Evolutionary conservation across 2,797 vertebrate species (phyloP), one percentile per base, ranked within the genome.

Genomic region (Lycodopsis pacificus): DNA sequence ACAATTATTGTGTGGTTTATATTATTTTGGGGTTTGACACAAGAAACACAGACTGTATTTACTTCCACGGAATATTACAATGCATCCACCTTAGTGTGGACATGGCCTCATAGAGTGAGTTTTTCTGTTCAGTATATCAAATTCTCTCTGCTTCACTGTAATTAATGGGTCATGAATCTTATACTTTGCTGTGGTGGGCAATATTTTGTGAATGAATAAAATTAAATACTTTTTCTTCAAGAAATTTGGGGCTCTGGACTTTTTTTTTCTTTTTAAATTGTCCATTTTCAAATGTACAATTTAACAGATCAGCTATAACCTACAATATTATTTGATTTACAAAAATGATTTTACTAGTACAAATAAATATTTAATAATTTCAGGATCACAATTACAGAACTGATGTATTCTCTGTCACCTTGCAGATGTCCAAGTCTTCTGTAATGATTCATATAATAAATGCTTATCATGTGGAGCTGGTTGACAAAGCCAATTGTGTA

Each of bases 151-250:
- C 49, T 86, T 82, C 30, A 79, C 57, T 82, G 62, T 86, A 76
- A 63, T 71, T 15, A 62, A 14, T 68, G 19, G 34, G 36, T 80
- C 25, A 61, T 85, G 69, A 63, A 53, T 83, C 51, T 79, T 77
- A 58, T 76, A 59, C 20, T 70, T 67, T 79, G 46, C 27, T 34
- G 32, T 34, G 11, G 30, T 83, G 64, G 44, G 14, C 65, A 20
- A 27, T 66, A 62, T 62, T 71, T 72, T 74, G 72, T 89, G 73
- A 79, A 81, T 72, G 9, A 84, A 76, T 84, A 53, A 69, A 34
- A 84, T 86, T 73, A 53, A 89, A 88, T 14, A 64, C 1, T 68
- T 67, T 81, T 87, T 84, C 66, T 63, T 81, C 38, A 77, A 66
- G 13, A 73, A 66, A 58, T 38, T 9, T 70, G 5, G 7, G 15